These are phyloP conservation scores for Tanypteryx hageni DNA, from an alignment of 2,888 invertebrate species.

Conservation along the genomic window DNA sequence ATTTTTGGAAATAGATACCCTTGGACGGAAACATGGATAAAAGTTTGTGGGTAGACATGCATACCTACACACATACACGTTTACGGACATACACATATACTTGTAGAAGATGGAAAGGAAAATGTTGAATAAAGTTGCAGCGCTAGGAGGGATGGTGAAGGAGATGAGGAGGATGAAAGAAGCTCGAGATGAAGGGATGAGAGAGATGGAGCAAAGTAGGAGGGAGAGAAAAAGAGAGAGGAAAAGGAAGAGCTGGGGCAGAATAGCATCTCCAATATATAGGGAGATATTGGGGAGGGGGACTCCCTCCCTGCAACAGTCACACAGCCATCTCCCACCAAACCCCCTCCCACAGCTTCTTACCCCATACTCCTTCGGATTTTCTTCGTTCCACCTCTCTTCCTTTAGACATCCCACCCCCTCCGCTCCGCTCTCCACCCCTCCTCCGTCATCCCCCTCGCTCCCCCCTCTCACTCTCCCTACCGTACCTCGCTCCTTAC, in stretches of 20 bases:
- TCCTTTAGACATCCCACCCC: conserved; percentile 26
- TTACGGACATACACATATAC: no score
- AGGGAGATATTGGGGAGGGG: not conserved
- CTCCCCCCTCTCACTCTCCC: not conserved
- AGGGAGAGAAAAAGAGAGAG: not conserved
- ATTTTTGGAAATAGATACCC: no score
- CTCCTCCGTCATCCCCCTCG: not conserved
- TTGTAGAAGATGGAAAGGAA: not conserved
- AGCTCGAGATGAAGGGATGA: not conserved
- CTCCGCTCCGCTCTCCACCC: not conserved
- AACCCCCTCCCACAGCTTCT: not conserved
- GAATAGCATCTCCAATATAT: conserved; percentile 48
- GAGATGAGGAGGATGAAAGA: not conserved
- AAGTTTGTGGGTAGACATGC: no score
- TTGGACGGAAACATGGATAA: no score
- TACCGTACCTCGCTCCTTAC: not conserved
- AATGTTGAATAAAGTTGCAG: not conserved
- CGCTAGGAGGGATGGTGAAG: not conserved
- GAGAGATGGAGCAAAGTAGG: not conserved
- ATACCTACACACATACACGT: no score
- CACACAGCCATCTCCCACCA: conserved; percentile 13
- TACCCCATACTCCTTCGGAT: conserved; percentile 9
- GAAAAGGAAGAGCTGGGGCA: not conserved
- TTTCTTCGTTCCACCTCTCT: conserved; percentile 20
- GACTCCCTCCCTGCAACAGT: conserved; percentile 23